These are phyloP conservation scores for Helicoverpa zea DNA, from an alignment of 1,140 invertebrate species.

Conservation along the genomic window DNA sequence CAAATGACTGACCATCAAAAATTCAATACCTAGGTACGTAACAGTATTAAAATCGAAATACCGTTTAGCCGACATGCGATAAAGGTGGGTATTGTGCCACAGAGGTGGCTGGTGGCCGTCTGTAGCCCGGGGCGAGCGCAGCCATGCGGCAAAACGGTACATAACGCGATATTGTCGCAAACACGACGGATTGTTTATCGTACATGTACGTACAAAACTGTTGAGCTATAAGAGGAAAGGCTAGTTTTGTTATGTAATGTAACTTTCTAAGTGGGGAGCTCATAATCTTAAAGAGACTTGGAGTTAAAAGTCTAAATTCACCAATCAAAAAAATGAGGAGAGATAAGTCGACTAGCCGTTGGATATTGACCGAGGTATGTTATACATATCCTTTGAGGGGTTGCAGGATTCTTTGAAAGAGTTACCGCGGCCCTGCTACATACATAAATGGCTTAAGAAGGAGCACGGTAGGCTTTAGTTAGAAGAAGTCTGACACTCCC, in stretches of 20 bases:
- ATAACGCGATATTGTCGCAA: slow-evolving; percentile 79
- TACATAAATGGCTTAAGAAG: too few relatives aligned
- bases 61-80: neutral
- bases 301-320: too few relatives aligned
- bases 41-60: neutral
- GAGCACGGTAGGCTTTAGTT: too few relatives aligned
- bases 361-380: too few relatives aligned
- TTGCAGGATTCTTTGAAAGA: too few relatives aligned
- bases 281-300: neutral
- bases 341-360: too few relatives aligned
- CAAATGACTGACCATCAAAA: too few relatives aligned
- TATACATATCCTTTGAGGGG: too few relatives aligned
- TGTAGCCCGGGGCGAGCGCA: slow-evolving; percentile 62
- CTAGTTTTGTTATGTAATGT: neutral
- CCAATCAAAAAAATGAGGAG: too few relatives aligned
- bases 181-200: slow-evolving; percentile 71
- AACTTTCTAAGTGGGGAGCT: neutral
- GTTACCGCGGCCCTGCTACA: too few relatives aligned
- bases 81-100: slow-evolving; percentile 9
- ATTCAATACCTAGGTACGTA: neutral
- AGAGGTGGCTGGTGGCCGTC: slow-evolving; percentile 19
- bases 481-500: too few relatives aligned
- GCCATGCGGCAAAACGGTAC: slow-evolving; percentile 74
- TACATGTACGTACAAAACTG: slow-evolving; percentile 48
- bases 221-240: too few relatives aligned